Percentiles rank a stretch among this genome's conserved stretches.
Evolutionary conservation across 2,888 invertebrate species (phyloP).

Genomic region (Dryadula phaetusa): DNA sequence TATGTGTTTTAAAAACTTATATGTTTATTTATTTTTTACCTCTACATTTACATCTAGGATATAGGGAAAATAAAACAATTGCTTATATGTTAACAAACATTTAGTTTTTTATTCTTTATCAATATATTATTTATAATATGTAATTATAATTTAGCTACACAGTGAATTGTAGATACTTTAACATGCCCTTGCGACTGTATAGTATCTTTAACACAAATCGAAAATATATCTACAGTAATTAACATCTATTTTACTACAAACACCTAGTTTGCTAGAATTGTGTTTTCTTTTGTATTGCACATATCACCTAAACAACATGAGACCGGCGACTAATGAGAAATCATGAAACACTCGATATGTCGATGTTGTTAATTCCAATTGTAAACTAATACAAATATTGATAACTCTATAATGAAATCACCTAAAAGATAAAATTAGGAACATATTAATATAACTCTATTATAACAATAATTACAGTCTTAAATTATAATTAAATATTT

Average conservation of each 20-base stretch:
- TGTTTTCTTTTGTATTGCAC: constrained; percentile 77
- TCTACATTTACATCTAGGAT: background rate
- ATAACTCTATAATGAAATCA: constrained; percentile 30
- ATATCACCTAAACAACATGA: constrained; percentile 56
- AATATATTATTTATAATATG: constrained; percentile 84
- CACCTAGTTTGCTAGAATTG: constrained; percentile 62
- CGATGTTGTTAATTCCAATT: constrained; percentile 24
- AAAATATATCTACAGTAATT: constrained; percentile 67
- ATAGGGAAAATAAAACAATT: constrained; percentile 49
- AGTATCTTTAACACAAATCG: constrained; percentile 64
- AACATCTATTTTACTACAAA: constrained; percentile 59
- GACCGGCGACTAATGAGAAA: constrained; percentile 38
- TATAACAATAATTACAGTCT: constrained; percentile 75
- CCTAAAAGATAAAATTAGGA: constrained; percentile 75
- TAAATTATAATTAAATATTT: constrained; percentile 69
- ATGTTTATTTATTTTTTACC: background rate
- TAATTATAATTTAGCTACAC: constrained; percentile 80
- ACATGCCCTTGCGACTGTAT: constrained; percentile 58
- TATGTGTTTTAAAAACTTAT: too few relatives aligned
- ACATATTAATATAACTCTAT: constrained; percentile 62
- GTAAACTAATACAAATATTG: constrained; percentile 18
- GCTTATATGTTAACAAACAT: constrained; percentile 79
- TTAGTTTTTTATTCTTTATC: constrained; percentile 81
- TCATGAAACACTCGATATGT: constrained; percentile 33
- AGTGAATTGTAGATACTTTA: constrained; percentile 64